Base-by-base conservation (phyloP, 1,140 invertebrate genomes). In the Anoplophora glabripennis region DNA sequence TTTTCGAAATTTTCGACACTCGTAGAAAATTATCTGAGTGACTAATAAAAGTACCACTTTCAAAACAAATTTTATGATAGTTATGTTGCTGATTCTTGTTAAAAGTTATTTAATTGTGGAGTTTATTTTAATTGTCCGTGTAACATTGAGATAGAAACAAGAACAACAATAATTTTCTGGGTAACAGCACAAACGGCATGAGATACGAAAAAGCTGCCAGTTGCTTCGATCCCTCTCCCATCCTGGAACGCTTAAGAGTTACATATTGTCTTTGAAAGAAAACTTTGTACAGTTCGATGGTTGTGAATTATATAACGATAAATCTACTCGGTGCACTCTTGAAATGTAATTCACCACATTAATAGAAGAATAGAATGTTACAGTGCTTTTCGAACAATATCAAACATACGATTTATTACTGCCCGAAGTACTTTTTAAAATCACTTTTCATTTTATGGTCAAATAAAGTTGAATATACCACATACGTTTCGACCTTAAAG, bases 381-480 rank as follows among this genome's bases (percentile, higher is more conserved):
- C 48, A 53, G 42, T 41, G 57, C 36, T 42, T 59, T n/a, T 34
- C 52, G n/a, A 44, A 15, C 33, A 34, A 28, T 46, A 53, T 53
- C 49, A 53, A 53, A 59, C 53, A 40, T 11, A 35, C 41, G 38
- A 61, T 52, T 61, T 57, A 61, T 51, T 38, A 35, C 38, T 47
- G n/a, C 42, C 57, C 49, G 44, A 42, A 51, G 37, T 57, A 57
- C 46, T 57, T 57, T 57, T 61, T 44, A 55, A 61, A 54, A 56
- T 61, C 59, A 61, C 59, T 61, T 61, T 61, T 61, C 59, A 61
- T 61, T 61, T 61, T 61, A 61, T 57, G 59, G 18, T 48, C 53
- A 52, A 61, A 61, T 61, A 61, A 61, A 61, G 47, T 38, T 52
- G 59, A 57, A 56, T 61, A 61, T 44, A 57, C 44, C 37, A 40